Evolutionary conservation across 2,888 invertebrate genomes (phyloP).

Genomic region (Spilosoma lubricipeda): DNA sequence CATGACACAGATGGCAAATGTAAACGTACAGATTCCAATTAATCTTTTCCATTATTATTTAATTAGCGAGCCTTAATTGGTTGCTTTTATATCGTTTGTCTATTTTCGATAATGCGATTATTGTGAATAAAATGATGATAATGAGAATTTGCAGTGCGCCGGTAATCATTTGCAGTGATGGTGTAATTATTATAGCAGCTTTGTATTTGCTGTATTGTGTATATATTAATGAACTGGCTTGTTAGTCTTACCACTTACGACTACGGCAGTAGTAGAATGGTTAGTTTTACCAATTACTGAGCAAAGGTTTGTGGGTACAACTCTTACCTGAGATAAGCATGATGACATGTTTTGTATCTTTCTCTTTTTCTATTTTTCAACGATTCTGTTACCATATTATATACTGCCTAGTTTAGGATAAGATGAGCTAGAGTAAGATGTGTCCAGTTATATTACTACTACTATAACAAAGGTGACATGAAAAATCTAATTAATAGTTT

Average conservation of each 20-base stretch:
- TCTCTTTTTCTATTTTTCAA: no score
- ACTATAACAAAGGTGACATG: no score
- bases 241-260: not conserved
- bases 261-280: not conserved
- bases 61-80: conserved; percentile 54
- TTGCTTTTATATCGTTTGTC: conserved; percentile 38
- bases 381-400: no score
- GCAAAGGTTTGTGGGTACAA: not conserved
- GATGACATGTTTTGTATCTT: not conserved
- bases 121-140: not conserved
- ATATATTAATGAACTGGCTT: not conserved
- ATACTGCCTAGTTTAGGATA: no score
- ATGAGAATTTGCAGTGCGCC: not conserved
- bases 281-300: not conserved
- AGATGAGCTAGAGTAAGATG: no score
- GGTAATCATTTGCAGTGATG: not conserved
- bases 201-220: not conserved
- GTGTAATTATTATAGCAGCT: not conserved
- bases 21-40: conserved; percentile 53
- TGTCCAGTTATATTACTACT: no score
- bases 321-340: not conserved
- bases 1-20: conserved; percentile 30
- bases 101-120: conserved; percentile 24
- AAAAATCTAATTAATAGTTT: no score
- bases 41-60: conserved; percentile 58